Conservation (phyloP, 1,140 invertebrate genomes). For the Glomeris maerens region DNA sequence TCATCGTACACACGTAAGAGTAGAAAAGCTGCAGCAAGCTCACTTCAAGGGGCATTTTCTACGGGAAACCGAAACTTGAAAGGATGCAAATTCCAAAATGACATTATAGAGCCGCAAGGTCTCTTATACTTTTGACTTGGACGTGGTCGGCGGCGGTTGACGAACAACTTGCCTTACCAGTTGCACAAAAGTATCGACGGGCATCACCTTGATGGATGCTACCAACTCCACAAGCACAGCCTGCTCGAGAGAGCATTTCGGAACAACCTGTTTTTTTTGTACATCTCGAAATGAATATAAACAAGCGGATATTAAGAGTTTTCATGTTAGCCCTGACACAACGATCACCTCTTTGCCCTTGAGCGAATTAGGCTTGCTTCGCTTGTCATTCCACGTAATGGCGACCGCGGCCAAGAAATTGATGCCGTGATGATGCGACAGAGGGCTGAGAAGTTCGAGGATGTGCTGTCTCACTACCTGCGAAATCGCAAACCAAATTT, state of each 20-base stretch:
- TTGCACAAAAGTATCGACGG: slow-evolving; percentile 71
- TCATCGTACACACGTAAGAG: slow-evolving; percentile 54
- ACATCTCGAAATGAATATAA: slow-evolving; percentile 30
- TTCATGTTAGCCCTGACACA: background rate
- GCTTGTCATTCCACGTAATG: slow-evolving; percentile 74
- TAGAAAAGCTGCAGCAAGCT: slow-evolving; percentile 47
- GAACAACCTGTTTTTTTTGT: too few relatives aligned
- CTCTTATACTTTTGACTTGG: slow-evolving; percentile 30
- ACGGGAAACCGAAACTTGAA: slow-evolving; percentile 17
- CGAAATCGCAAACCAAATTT: slow-evolving; percentile 11
- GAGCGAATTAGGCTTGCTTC: too few relatives aligned
- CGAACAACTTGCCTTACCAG: slow-evolving; percentile 67
- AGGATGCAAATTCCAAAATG: background rate
- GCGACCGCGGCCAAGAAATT: slow-evolving; percentile 71
- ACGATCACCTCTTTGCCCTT: too few relatives aligned
- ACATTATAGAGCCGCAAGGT: slow-evolving; percentile 1
- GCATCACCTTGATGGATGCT: slow-evolving; percentile 64
- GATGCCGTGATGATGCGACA: slow-evolving; percentile 67
- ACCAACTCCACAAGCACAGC: slow-evolving; percentile 63
- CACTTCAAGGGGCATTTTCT: slow-evolving; percentile 40
- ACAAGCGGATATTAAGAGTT: background rate
- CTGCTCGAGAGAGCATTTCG: slow-evolving; percentile 53
- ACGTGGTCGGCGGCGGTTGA: slow-evolving; percentile 53
- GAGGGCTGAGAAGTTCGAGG: slow-evolving; percentile 69
- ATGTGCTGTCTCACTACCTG: slow-evolving; percentile 59